Evolutionary conservation across 2,113 vertebrate genomes (phyloP).

Genomic region (Nyctereutes procyonoides): DNA sequence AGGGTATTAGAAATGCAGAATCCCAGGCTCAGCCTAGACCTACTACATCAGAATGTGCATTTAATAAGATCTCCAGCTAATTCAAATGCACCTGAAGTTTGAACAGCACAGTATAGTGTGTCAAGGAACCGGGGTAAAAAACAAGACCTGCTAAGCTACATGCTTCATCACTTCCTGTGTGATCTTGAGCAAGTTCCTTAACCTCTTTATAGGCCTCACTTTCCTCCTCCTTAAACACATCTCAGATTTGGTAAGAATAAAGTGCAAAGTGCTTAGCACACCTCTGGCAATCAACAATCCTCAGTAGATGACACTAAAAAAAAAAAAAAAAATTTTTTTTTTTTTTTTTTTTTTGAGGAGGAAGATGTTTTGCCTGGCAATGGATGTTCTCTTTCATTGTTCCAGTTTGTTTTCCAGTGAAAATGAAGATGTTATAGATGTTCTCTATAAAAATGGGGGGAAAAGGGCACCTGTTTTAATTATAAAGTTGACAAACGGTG

Average conservation of each 20-base stretch:
- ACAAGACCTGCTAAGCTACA: not conserved
- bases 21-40: not conserved
- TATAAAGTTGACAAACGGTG: not conserved
- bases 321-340: not conserved
- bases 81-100: not conserved
- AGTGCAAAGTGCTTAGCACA: not conserved
- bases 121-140: not conserved
- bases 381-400: not conserved
- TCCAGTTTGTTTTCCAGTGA: slow-evolving; percentile 4
- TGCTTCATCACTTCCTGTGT: not conserved
- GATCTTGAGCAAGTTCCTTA: not conserved
- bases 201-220: not conserved
- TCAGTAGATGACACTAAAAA: not conserved
- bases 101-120: not conserved
- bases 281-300: not conserved
- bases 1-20: not conserved
- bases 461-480: not conserved
- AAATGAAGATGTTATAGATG: slow-evolving; percentile 3
- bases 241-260: not conserved
- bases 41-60: not conserved
- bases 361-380: not conserved
- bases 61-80: not conserved
- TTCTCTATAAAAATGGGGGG: not conserved
- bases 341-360: not conserved
- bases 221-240: not conserved